A percentile compares a stretch with the other conserved stretches of the same genome.
phyloP scores from a whole-genome alignment of 1,140 invertebrate genomes.

The Centruroides sculpturatus region DNA sequence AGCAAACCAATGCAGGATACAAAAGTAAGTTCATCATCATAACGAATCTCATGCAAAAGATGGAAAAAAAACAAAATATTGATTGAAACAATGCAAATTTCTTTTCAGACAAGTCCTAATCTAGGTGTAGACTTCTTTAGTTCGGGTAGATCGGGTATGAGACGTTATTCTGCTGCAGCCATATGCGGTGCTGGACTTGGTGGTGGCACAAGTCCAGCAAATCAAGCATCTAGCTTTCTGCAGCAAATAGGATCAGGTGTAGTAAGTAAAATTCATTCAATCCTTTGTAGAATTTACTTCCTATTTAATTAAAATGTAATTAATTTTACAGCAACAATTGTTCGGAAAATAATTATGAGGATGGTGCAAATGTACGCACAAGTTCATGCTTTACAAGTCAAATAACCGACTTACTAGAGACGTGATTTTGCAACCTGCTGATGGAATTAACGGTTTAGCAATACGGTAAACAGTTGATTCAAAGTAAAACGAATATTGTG shows the following conservation, averaged over 20 bases:
- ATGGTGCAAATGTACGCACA: no score
- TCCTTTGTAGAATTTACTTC: background rate
- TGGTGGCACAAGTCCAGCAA: constrained; percentile 5
- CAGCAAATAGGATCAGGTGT: constrained; percentile 26
- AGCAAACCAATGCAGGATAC: background rate
- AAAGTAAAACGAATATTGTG: no score
- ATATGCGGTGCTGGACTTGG: constrained; percentile 9
- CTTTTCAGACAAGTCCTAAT: constrained; percentile 10
- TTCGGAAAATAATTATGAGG: constrained; percentile 11
- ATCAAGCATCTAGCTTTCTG: constrained; percentile 18
- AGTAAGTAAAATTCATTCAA: constrained; percentile 15
- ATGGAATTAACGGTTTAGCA: no score
- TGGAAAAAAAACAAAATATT: no score
- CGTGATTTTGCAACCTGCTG: no score
- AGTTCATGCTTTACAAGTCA: no score
- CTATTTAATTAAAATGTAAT: background rate
- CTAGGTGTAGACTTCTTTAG: constrained; percentile 20
- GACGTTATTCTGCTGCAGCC: constrained; percentile 19
- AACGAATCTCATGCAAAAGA: background rate
- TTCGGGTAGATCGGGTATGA: constrained; percentile 10
- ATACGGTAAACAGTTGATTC: no score
- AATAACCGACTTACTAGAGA: no score
- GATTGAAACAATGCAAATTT: background rate
- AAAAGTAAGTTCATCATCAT: background rate
- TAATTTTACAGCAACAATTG: constrained; percentile 12